A percentile compares a stretch with the other conserved stretches of the same genome.
Evolutionary conservation across 2,113 vertebrate species (phyloP).

Genomic region (Malaclemys terrapin): DNA sequence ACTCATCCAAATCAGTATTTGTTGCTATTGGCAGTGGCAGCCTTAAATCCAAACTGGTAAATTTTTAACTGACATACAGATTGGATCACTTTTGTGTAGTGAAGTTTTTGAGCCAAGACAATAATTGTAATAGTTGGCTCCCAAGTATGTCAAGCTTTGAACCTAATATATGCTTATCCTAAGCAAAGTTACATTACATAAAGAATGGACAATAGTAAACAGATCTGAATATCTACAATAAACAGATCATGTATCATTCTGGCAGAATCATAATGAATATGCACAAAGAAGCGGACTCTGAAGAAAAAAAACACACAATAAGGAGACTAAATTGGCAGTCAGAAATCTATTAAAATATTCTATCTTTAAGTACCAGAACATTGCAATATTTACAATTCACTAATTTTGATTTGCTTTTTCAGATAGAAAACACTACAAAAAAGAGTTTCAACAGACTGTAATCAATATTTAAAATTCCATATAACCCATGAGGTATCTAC

Average conservation of each 20-base stretch:
- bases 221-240: background rate
- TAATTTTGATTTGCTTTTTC: background rate
- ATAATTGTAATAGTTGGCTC: background rate
- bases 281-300: background rate
- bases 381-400: background rate
- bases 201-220: background rate
- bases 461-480: background rate
- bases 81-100: background rate
- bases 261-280: background rate
- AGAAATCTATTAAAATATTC: background rate
- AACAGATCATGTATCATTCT: background rate
- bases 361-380: background rate
- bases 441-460: background rate
- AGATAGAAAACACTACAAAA: background rate
- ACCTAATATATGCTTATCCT: background rate
- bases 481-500: background rate
- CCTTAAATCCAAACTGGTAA: background rate
- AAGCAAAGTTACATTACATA: fast-evolving
- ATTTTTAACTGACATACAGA: background rate
- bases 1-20: background rate
- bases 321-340: background rate
- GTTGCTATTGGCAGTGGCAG: background rate
- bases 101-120: background rate
- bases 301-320: background rate
- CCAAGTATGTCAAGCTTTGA: background rate